A percentile compares a stretch with the other conserved stretches of the same genome.
Evolutionary conservation across 2,113 vertebrate species (phyloP).

Genomic region (Ochotona princeps): DNA sequence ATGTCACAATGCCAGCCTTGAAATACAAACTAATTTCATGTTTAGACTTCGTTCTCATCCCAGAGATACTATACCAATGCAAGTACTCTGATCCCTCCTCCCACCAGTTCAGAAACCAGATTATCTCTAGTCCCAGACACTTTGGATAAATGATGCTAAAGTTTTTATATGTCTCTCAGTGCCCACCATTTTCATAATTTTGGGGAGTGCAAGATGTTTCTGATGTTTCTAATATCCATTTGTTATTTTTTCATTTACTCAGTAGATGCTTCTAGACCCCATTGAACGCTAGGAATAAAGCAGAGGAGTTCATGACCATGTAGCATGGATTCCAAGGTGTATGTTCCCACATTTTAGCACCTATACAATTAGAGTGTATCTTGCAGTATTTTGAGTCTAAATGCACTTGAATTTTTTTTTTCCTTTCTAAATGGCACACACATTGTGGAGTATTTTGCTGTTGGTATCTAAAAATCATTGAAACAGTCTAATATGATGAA

Average conservation of each 20-base stretch:
- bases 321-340: background rate
- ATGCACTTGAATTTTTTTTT: background rate
- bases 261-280: background rate
- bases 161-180: background rate
- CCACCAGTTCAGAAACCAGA: background rate
- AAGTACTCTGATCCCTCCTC: background rate
- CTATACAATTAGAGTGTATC: slow-evolving; percentile 15
- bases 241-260: background rate
- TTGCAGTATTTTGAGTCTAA: slow-evolving; percentile 23
- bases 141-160: background rate
- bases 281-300: background rate
- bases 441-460: background rate
- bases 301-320: background rate
- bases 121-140: background rate
- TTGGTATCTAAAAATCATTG: background rate
- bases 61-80: background rate
- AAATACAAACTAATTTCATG: background rate
- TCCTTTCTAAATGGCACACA: background rate
- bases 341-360: slow-evolving; percentile 28
- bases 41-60: background rate
- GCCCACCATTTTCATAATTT: slow-evolving; percentile 4
- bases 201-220: background rate
- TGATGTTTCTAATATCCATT: background rate
- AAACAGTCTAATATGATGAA: background rate
- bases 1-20: no score